Conservation (phyloP, 2,797 vertebrate genomes). For the Acropternis orthonyx region DNA sequence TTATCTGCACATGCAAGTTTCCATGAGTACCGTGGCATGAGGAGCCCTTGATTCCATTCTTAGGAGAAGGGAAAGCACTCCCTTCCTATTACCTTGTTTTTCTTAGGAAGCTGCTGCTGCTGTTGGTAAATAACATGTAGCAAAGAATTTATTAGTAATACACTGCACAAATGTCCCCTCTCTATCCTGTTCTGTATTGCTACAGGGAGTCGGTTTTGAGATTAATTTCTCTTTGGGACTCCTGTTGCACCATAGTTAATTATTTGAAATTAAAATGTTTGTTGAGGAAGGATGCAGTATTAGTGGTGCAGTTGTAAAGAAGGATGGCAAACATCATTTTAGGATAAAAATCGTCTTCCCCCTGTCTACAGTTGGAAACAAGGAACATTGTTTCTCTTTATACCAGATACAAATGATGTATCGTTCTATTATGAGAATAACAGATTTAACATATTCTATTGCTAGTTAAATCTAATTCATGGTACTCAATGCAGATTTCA, state of each 20-base stretch:
- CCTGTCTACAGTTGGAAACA: not conserved
- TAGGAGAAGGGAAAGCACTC: not conserved
- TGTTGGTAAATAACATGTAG: not conserved
- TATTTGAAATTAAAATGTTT: not conserved
- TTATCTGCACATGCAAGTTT: not conserved
- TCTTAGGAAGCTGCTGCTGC: not conserved
- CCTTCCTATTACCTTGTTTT: not conserved
- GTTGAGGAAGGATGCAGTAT: not conserved
- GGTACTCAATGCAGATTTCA: slow-evolving; percentile 20
- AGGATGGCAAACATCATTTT: not conserved
- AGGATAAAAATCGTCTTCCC: not conserved
- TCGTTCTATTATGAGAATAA: not conserved
- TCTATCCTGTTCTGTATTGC: not conserved
- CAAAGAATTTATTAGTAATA: not conserved
- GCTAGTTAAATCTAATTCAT: slow-evolving; percentile 22
- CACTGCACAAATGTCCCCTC: not conserved
- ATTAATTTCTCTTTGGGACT: not conserved
- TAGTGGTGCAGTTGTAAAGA: not conserved
- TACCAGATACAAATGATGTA: not conserved
- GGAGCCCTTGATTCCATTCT: not conserved
- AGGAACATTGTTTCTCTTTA: not conserved
- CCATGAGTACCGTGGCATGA: not conserved
- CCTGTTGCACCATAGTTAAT: not conserved
- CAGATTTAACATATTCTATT: slow-evolving; percentile 7
- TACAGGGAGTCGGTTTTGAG: not conserved